These are phyloP conservation scores for Phaenicophaeus curvirostris DNA, from an alignment of 2,797 vertebrate species.

Conservation along the genomic window DNA sequence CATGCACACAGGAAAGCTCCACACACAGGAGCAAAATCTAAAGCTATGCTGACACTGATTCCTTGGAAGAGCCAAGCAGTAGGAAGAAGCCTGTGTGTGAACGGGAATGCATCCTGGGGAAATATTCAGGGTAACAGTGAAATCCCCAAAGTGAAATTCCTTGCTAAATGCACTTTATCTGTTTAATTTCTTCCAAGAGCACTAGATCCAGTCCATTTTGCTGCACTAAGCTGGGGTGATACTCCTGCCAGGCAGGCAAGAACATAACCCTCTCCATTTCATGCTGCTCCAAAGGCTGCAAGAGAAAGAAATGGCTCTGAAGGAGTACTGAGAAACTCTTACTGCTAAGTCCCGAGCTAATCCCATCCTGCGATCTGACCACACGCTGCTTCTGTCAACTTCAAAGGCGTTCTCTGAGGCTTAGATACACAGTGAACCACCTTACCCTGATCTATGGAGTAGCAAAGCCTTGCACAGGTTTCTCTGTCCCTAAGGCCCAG, in stretches of 20 bases:
- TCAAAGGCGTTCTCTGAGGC: constrained; percentile 7
- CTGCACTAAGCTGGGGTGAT: background rate
- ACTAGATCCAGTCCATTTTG: background rate
- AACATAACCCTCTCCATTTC: background rate
- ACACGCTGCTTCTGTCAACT: background rate
- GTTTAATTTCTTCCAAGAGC: background rate
- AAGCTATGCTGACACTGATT: background rate
- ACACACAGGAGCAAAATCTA: background rate
- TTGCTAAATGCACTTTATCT: background rate
- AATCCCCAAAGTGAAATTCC: background rate
- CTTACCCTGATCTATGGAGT: background rate
- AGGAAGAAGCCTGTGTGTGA: background rate
- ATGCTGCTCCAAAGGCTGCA: background rate
- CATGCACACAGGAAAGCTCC: background rate
- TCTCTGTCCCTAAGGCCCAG: background rate
- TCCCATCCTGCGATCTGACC: background rate
- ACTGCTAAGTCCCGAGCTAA: constrained; percentile 29
- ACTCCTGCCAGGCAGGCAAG: background rate
- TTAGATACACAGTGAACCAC: background rate
- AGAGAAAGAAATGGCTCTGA: background rate
- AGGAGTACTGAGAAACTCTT: background rate
- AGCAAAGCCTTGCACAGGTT: background rate
- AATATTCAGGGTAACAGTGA: background rate
- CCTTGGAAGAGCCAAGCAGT: background rate
- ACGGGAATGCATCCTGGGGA: background rate